Base-by-base conservation (phyloP, 2,113 vertebrate genomes). In the Xyliphius kryptos region DNA sequence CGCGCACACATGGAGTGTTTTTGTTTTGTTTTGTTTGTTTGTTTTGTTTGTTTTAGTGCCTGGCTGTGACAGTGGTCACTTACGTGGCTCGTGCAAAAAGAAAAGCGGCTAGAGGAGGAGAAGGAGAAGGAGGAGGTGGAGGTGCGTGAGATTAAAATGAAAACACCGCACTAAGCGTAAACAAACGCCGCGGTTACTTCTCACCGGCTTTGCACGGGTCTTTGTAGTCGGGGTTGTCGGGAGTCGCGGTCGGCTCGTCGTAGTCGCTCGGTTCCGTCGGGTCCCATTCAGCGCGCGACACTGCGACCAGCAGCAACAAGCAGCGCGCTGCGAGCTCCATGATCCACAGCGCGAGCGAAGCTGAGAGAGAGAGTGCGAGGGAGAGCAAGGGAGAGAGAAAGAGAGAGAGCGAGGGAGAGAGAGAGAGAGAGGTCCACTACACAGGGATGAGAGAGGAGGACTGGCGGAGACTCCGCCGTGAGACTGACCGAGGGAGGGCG, bases 131-230 rank as follows among this genome's bases (percentile, higher is more conserved):
- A 69, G 58, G 66, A 68, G 69, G 54, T 69, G 64, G 73, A 74
- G 60, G 62, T 57, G 68, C 68, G 67, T 53, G 17, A 65, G 55
- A 20, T 15, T 3, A 75, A 36, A 10, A 20, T 9, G 14, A 12
- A 50, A 43, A 38, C 21, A 51, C 17, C 17, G 21, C 6, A 12
- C 12, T 9, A 22, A 56, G 44, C 17, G 32, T 16, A 40, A 49
- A 65, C 16, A 48, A 50, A 46, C 61, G 41, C 50, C 51, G 61
- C 51, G 38, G 61, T 13, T 40, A 21, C 9, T 38, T 21, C 71
- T 73, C 51, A 73, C 71, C 71, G 53, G 71, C 71, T 66, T 73
- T 73, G 56, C 70, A 73, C 44, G 71, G 71, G 44, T 73, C 71
- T 61, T 66, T 68, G 54, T 73, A 73, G 62, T 73, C 71, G 66